Evolutionary conservation across 1,140 invertebrate species (phyloP).

Genomic region (Mylabris phalerata): DNA sequence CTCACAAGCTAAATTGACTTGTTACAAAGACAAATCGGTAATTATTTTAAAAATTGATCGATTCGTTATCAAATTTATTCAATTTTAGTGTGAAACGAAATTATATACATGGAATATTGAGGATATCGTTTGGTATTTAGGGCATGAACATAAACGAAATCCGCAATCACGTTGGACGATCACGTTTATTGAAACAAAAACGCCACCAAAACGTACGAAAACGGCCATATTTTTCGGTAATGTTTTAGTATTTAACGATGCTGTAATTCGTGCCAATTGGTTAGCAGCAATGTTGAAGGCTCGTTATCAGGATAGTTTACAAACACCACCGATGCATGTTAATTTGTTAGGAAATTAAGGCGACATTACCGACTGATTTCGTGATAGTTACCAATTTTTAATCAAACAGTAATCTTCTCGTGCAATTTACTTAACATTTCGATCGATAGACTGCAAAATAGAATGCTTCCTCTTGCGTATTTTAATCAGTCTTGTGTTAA

Average conservation of each 20-base stretch:
- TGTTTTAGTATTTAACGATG: conserved; percentile 64
- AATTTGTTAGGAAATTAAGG: conserved; percentile 22
- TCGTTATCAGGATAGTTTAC: conserved; percentile 50
- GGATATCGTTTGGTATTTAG: conserved; percentile 75
- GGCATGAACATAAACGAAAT: conserved; percentile 70
- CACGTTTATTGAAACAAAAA: conserved; percentile 65
- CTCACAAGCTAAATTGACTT: conserved; percentile 66
- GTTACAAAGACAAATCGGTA: conserved; percentile 72
- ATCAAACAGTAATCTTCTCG: neutral
- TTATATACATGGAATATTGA: conserved; percentile 68
- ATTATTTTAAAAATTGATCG: conserved; percentile 21
- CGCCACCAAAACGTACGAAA: conserved; percentile 61
- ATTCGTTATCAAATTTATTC: no score
- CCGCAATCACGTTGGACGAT: conserved; percentile 72
- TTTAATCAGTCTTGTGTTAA: no score
- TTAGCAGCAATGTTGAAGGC: conserved; percentile 65
- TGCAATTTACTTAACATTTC: conserved; percentile 11
- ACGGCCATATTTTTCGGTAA: conserved; percentile 71
- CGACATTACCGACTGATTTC: neutral
- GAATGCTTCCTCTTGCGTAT: no score
- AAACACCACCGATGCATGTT: conserved; percentile 42
- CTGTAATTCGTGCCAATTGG: conserved; percentile 67
- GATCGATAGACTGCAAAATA: no score
- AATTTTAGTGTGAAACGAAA: conserved; percentile 52
- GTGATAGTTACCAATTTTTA: conserved; percentile 1